phyloP scores from a whole-genome alignment of 2,113 vertebrate species.

The Diphyllodes magnificus region DNA sequence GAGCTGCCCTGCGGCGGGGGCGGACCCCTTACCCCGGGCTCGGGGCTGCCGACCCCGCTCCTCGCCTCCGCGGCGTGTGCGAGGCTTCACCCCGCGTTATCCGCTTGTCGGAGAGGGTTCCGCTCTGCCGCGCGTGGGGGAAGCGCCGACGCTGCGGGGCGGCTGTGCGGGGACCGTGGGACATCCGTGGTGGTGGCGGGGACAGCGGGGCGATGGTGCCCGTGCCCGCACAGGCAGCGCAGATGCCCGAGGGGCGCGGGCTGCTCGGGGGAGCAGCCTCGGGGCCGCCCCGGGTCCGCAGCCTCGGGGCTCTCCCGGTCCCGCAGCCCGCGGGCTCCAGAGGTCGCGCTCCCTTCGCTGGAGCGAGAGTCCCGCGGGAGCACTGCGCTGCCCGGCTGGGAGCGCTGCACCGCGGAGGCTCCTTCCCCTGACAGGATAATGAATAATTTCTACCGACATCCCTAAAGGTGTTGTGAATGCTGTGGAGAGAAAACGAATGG shows the following conservation, averaged over 20 bases:
- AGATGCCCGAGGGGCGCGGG: background rate
- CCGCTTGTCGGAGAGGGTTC: background rate
- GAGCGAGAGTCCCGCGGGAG: background rate
- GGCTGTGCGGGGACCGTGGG: background rate
- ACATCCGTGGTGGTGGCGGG: background rate
- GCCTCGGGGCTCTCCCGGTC: background rate
- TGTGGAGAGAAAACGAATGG: background rate
- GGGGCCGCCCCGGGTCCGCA: too few relatives aligned
- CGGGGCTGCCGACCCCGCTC: background rate
- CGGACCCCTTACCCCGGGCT: background rate
- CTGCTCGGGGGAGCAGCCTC: background rate
- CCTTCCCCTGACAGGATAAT: rapidly evolving
- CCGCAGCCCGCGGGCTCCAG: background rate
- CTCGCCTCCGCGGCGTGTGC: background rate
- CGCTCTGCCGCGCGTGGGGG: background rate
- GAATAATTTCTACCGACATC: rapidly evolving
- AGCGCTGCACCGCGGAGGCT: rapidly evolving
- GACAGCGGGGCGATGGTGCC: background rate
- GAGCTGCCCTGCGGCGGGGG: background rate
- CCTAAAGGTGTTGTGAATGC: background rate
- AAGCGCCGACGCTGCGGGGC: background rate
- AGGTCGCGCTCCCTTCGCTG: background rate
- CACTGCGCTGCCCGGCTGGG: background rate
- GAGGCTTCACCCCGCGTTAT: background rate
- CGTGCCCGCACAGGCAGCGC: background rate